A percentile compares a stretch with the other conserved stretches of the same genome.
phyloP scores from a whole-genome alignment of 2,888 invertebrate species.

The Meteorus colon region DNA sequence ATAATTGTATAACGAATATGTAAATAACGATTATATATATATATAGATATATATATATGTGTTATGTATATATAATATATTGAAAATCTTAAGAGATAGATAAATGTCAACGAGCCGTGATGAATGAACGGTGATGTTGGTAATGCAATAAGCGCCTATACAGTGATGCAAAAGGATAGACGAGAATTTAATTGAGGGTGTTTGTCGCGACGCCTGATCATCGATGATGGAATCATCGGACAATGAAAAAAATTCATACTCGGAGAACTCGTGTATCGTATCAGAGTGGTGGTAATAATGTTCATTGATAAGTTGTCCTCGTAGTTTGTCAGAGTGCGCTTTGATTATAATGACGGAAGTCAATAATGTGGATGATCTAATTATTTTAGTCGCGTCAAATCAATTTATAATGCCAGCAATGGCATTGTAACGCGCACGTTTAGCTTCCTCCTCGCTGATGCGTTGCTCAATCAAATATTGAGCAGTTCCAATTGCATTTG shows the following conservation, averaged over 20 bases:
- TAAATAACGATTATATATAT: slow-evolving; percentile 58
- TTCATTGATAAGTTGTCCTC: slow-evolving; percentile 19
- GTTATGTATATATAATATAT: slow-evolving; percentile 40
- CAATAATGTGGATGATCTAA: slow-evolving; percentile 41
- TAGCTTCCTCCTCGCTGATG: slow-evolving; percentile 95
- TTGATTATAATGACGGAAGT: slow-evolving; percentile 38
- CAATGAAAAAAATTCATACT: background rate
- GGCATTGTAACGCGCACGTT: slow-evolving; percentile 93
- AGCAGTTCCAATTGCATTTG: slow-evolving; percentile 91
- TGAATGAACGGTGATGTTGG: slow-evolving; percentile 65
- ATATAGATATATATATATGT: slow-evolving; percentile 63
- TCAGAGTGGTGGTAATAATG: background rate
- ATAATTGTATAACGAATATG: slow-evolving; percentile 61
- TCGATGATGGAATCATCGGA: background rate
- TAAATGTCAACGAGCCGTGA: slow-evolving; percentile 71
- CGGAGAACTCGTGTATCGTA: background rate
- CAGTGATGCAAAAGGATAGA: slow-evolving; percentile 65
- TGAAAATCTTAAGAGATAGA: slow-evolving; percentile 67
- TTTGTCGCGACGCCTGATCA: slow-evolving; percentile 18
- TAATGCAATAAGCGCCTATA: slow-evolving; percentile 65
- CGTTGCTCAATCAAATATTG: slow-evolving; percentile 97
- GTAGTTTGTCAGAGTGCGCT: slow-evolving; percentile 24
- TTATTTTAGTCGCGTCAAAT: slow-evolving; percentile 61
- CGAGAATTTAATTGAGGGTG: slow-evolving; percentile 44
- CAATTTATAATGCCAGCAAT: slow-evolving; percentile 84